Percentiles rank a stretch among this genome's conserved stretches.
phyloP scores from a whole-genome alignment of 2,113 vertebrate species.

The Taxidea taxus region DNA sequence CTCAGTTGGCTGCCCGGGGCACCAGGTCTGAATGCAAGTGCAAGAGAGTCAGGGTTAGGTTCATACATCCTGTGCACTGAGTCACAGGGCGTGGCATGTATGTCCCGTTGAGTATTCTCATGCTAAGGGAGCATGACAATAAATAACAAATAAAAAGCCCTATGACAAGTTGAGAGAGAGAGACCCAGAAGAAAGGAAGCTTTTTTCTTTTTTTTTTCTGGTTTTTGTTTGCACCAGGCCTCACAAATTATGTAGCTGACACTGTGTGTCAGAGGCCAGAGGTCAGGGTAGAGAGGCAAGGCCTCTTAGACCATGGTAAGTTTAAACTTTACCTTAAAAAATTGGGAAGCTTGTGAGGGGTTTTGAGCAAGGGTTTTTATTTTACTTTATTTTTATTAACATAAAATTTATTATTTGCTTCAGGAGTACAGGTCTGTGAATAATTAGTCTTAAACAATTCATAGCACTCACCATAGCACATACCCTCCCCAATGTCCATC shows the following conservation, averaged over 20 bases:
- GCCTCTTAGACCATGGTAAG: neutral
- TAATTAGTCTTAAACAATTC: too few species aligned
- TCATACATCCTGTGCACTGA: neutral
- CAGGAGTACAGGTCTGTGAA: too few species aligned
- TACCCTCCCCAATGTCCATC: too few species aligned
- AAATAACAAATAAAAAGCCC: neutral
- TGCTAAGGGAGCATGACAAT: neutral
- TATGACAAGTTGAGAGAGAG: neutral
- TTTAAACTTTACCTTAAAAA: conserved; percentile 5
- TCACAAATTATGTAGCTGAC: neutral
- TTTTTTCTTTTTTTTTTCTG: neutral
- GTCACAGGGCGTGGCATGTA: neutral
- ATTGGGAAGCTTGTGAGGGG: neutral
- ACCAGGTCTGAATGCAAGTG: neutral
- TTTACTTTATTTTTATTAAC: too few species aligned
- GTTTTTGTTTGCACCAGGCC: neutral
- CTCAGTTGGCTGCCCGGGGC: neutral
- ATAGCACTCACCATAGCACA: too few species aligned
- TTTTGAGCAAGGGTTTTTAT: neutral
- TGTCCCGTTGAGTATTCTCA: neutral
- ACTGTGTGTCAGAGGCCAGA: neutral
- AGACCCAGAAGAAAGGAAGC: neutral
- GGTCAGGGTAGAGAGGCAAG: neutral
- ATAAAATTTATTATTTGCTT: too few species aligned
- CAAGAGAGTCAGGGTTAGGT: neutral